A percentile compares a stretch with the other conserved stretches of the same genome.
Evolutionary conservation across 1,140 invertebrate species (phyloP).

Genomic region (Drosophila triauraria): DNA sequence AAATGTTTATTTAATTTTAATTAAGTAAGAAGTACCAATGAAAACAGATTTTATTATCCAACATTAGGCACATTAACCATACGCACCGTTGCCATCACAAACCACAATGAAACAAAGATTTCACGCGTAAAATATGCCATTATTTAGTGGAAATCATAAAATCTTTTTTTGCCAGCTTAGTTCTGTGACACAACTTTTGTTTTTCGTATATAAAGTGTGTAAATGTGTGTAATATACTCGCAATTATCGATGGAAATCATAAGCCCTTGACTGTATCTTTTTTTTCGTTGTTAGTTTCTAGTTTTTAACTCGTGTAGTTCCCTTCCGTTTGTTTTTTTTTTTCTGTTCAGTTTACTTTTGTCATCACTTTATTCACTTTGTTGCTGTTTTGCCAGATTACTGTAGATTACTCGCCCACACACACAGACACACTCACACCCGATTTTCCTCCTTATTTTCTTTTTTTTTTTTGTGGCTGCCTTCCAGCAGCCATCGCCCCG

Average conservation of each 20-base stretch:
- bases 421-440: neutral
- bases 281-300: neutral
- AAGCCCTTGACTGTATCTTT: slow-evolving; percentile 1
- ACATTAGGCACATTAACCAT: neutral
- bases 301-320: slow-evolving; percentile 2
- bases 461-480: neutral
- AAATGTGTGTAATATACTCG: slow-evolving; percentile 4
- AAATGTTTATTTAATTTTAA: neutral
- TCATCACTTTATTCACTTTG: slow-evolving; percentile 37
- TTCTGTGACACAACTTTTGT: slow-evolving; percentile 9
- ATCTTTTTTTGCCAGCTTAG: slow-evolving; percentile 1
- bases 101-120: neutral
- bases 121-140: neutral
- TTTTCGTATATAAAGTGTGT: neutral
- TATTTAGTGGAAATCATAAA: slow-evolving; percentile 18
- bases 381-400: slow-evolving; percentile 39
- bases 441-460: neutral
- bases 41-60: neutral
- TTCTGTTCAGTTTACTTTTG: slow-evolving; percentile 23
- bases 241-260: slow-evolving; percentile 22
- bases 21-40: neutral
- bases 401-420: slow-evolving; percentile 36
- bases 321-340: neutral
- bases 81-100: neutral
- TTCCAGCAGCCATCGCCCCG: slow-evolving; percentile 1